Base-by-base conservation (phyloP, 1,140 invertebrate genomes). In the Sycobia sp. region DNA sequence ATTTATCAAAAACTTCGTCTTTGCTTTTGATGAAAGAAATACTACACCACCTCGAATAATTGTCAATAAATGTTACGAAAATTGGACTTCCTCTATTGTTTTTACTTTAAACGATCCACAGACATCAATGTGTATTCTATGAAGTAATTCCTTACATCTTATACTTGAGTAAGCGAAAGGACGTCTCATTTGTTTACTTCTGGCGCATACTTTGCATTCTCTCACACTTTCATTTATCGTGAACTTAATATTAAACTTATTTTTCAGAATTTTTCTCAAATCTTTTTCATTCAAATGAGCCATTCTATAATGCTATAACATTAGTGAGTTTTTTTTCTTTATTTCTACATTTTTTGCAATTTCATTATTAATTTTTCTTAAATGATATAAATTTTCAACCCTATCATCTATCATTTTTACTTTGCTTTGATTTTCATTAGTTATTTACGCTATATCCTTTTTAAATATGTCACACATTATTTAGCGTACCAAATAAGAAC, bases 81-180 rank as follows among this genome's bases (percentile, higher is more conserved):
- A 8, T 2, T 55, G 22, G 16, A 3, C 14, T 29, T n/a, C 14
- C 51, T 25, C 34, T 39, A 49, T 10, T n/a, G n/a, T n/a, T n/a
- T n/a, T n/a, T n/a, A n/a, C n/a, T n/a, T n/a, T n/a, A n/a, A n/a
- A n/a, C n/a, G 60, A 51, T 13, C 60, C 60, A 49, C 60, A 62
- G 4, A 62, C 20, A 36, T 62, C 60, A 29, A 51, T 39, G 34
- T 62, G 60, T 55, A 62, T 44, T 10, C 55, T 36, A n/a, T 61
- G 38, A n/a, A 61, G 32, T 13, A 32, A 1, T 1, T 47, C 20
- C 3, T 51, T 38, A 36, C 58, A 60, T 10, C 22, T 32, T 14
- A 22, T 4, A 32, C 55, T 60, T 0, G 41, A 39, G 16, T 60
- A 43, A 4, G 60, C 13, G 11, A 43, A 43, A 5, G 41, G 18